Evolutionary conservation across 92 coral and sea anemone genomes (phyloP).

Genomic region (Paragorgia papillata): DNA sequence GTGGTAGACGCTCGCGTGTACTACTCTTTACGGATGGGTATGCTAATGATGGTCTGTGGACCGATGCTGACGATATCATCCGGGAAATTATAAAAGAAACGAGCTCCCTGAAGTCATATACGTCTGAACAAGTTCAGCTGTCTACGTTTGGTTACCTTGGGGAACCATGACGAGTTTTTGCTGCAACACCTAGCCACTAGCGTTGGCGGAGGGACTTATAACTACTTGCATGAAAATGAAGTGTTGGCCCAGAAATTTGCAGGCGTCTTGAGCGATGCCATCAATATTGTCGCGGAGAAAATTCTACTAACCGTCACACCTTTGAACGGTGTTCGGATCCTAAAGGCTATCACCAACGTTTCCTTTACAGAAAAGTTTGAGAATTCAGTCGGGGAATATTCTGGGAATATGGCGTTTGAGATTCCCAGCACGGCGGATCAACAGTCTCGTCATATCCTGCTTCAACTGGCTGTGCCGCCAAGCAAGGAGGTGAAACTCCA

Average conservation of each 20-base stretch:
- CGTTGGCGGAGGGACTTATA: conserved; percentile 37
- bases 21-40: conserved; percentile 26
- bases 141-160: conserved; percentile 38
- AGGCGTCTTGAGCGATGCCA: conserved; percentile 23
- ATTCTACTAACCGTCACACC: conserved; percentile 22
- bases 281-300: conserved; percentile 25
- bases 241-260: not conserved
- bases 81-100: conserved; percentile 25
- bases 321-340: conserved; percentile 14
- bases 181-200: conserved; percentile 15
- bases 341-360: conserved; percentile 19
- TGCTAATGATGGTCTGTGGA: conserved; percentile 34
- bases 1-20: conserved; percentile 26
- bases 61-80: conserved; percentile 7
- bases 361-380: not conserved
- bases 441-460: conserved; percentile 21
- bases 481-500: not conserved
- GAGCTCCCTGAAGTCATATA: not conserved
- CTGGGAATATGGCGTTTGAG: not conserved
- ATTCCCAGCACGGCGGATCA: conserved; percentile 28
- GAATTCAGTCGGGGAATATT: too few relatives aligned
- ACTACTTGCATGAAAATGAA: conserved; percentile 3
- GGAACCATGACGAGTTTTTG: conserved; percentile 5
- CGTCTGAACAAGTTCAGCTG: conserved; percentile 26
- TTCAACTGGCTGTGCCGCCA: conserved; percentile 29